Percentiles rank a stretch among this genome's conserved stretches.
These are phyloP conservation scores for Lasioglossum baleicum DNA, from an alignment of 1,140 invertebrate genomes.

Conservation along the genomic window DNA sequence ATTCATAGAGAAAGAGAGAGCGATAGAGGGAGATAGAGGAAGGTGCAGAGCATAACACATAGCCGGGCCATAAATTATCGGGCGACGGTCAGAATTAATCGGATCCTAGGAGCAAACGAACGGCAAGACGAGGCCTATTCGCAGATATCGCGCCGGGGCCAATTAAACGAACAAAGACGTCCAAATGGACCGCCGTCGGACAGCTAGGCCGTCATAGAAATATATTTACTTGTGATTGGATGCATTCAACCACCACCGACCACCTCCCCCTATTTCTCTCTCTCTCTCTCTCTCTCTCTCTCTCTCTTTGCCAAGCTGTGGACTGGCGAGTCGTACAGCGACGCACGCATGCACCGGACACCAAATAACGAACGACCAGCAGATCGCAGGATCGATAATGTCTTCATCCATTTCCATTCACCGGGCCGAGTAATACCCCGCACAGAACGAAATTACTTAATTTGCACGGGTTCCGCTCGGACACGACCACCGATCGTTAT, in stretches of 20 bases:
- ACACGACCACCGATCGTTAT: not conserved
- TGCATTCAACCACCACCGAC: constrained; percentile 10
- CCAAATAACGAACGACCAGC: constrained; percentile 23
- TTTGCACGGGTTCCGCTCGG: constrained; percentile 13
- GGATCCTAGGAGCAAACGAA: constrained; percentile 38
- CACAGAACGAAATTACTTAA: constrained; percentile 18
- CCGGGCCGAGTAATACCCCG: constrained; percentile 17
- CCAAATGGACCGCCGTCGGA: constrained; percentile 5
- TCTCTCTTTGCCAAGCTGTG: too few species aligned
- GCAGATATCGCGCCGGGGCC: not conserved
- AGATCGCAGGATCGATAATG: constrained; percentile 42
- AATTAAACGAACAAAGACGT: constrained; percentile 43
- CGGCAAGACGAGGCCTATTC: constrained; percentile 1
- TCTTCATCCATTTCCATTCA: constrained; percentile 17
- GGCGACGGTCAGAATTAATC: constrained; percentile 55
- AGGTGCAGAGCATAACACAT: constrained; percentile 35
- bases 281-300: too few species aligned
- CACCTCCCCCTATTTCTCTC: too few species aligned
- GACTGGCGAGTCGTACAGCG: too few species aligned
- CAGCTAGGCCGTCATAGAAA: constrained; percentile 16
- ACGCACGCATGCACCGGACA: constrained; percentile 13
- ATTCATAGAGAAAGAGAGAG: too few species aligned
- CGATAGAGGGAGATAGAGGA: constrained; percentile 11
- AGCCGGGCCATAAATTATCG: constrained; percentile 44
- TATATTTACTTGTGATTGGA: constrained; percentile 51